These are phyloP conservation scores for Aphis craccivora DNA, from an alignment of 1,140 invertebrate species.

Conservation along the genomic window DNA sequence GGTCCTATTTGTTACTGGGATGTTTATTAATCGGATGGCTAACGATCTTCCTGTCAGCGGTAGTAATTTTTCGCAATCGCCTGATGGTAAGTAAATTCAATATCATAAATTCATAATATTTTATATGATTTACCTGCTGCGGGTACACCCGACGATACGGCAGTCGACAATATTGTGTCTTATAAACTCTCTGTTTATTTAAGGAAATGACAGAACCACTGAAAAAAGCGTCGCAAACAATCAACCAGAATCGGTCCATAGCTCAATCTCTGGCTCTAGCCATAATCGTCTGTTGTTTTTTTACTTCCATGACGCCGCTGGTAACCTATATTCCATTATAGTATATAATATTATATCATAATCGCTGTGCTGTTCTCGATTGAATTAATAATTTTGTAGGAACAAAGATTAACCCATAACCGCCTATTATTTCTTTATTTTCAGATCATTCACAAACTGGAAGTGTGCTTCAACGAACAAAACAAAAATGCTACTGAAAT, in stretches of 20 bases:
- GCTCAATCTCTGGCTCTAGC: slow-evolving; percentile 37
- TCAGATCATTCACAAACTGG: slow-evolving; percentile 42
- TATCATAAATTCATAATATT: not conserved
- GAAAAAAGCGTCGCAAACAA: slow-evolving; percentile 49
- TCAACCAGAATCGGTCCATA: slow-evolving; percentile 48
- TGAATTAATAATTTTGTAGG: not conserved
- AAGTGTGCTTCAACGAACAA: slow-evolving; percentile 48
- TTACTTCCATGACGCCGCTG: slow-evolving; percentile 51
- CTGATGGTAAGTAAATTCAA: not conserved
- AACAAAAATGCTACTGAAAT: slow-evolving; percentile 20
- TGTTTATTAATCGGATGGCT: slow-evolving; percentile 55
- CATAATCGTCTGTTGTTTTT: slow-evolving; percentile 49
- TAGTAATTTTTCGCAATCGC: slow-evolving; percentile 27
- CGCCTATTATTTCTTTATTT: not conserved
- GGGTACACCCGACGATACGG: not conserved
- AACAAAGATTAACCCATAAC: not conserved
- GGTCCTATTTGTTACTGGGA: slow-evolving; percentile 51
- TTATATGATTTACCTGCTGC: not conserved
- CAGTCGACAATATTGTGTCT: not conserved
- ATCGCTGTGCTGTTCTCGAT: not conserved
- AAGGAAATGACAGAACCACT: slow-evolving; percentile 30
- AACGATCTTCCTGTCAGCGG: slow-evolving; percentile 25
- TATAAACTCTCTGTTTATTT: not conserved
- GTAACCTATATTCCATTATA: not conserved
- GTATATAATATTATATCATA: not conserved